Base-by-base conservation (phyloP, 2,888 invertebrate species). In the Schizaphis graminum region DNA sequence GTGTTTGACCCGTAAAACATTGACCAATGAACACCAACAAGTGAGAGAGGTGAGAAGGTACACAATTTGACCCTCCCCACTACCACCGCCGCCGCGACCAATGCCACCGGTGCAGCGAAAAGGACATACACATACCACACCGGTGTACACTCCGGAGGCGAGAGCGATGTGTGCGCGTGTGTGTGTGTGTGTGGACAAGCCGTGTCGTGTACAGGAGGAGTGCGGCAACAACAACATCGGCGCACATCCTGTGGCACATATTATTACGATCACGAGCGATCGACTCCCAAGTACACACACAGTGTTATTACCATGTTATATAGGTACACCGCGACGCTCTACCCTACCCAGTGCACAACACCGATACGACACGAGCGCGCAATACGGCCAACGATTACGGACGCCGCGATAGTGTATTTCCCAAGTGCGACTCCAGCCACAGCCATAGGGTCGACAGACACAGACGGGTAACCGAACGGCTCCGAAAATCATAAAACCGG, bases 11-110 rank as follows among this genome's bases (percentile, higher is more conserved):
- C 94, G 94, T 94, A 94, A 94, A 94, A 94, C 91, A 94, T 94
- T 94, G 94, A 94, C 94, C 94, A 94, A 94, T 94, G 94, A 94
- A 94, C 94, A 94, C 94, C 94, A 94, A 94, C 94, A 94, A 94
- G 91, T 94, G 94, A 94, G 94, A 94, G 94, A 94, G 94, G 94
- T 94, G 94, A 94, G 94, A 94, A 91, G 94, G 91, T 94, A 89
- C 88, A 89, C 92, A 94, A 91, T 94, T 91, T 94, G 86, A 94
- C 94, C 94, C 94, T 94, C 91, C 94, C 94, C 94, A 94, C 94
- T 56, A 49, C 89, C 47, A 57, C 44, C 28, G 56, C 56, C 53
- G 13, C 53, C 35, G 61, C 2, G 24, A 24, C 86, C 85, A 44
- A 57, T 91, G 91, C 91, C 91, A 57, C 67, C 87, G 92, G 77